A percentile compares a stretch with the other conserved stretches of the same genome.
These are phyloP conservation scores for Drosophila kanekoi DNA, from an alignment of 2,888 invertebrate genomes.

Conservation along the genomic window DNA sequence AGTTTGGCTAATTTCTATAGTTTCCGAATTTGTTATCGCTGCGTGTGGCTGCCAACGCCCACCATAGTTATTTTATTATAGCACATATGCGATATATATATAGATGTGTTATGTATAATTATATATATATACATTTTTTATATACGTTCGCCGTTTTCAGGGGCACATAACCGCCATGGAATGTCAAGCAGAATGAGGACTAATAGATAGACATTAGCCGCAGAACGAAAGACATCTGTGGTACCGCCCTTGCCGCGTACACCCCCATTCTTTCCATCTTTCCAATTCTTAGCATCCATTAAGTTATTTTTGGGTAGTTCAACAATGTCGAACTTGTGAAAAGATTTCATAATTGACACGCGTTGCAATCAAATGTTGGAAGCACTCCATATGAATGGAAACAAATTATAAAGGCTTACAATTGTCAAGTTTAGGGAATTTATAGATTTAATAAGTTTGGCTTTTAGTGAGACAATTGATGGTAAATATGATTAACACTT, in stretches of 20 bases:
- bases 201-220: slow-evolving; percentile 51
- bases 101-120: background rate
- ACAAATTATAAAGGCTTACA: too few relatives aligned
- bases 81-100: slow-evolving; percentile 5
- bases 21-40: slow-evolving; percentile 40
- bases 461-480: too few relatives aligned
- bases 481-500: too few relatives aligned
- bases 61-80: slow-evolving; percentile 39
- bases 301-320: slow-evolving; percentile 62
- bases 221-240: slow-evolving; percentile 49
- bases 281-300: slow-evolving; percentile 38
- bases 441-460: too few relatives aligned
- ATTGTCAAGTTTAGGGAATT: too few relatives aligned
- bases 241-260: background rate
- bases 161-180: slow-evolving; percentile 56
- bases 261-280: background rate
- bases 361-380: slow-evolving; percentile 16
- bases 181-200: slow-evolving; percentile 66
- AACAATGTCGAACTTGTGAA: slow-evolving; percentile 55
- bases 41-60: slow-evolving; percentile 65
- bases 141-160: slow-evolving; percentile 46
- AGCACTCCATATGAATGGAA: too few relatives aligned
- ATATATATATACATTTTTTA: slow-evolving; percentile 2
- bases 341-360: slow-evolving; percentile 31
- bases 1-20: slow-evolving; percentile 21